Evolutionary conservation across 1,140 invertebrate genomes (phyloP).

Genomic region (Bombus haemorrhoidalis): DNA sequence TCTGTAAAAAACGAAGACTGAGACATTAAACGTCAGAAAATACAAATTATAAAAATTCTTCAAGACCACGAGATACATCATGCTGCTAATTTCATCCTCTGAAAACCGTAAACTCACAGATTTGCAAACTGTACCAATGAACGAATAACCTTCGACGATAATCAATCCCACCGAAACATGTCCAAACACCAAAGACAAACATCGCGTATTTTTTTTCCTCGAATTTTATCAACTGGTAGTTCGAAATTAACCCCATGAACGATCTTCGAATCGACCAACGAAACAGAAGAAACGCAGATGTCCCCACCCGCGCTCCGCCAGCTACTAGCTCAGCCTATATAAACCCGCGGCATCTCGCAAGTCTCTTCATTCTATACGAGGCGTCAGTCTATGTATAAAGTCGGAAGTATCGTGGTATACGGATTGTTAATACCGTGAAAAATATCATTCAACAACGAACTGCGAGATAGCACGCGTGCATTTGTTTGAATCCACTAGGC

Average conservation of each 20-base stretch:
- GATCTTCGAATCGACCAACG: slow-evolving; percentile 8
- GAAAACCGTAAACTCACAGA: neutral
- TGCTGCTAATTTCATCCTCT: neutral
- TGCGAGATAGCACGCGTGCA: neutral
- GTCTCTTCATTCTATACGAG: slow-evolving; percentile 79
- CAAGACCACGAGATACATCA: neutral
- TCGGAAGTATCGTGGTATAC: slow-evolving; percentile 41
- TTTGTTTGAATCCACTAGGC: neutral
- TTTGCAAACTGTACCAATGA: neutral
- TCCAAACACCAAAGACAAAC: neutral
- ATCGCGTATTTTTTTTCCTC: neutral
- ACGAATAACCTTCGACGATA: neutral
- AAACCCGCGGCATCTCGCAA: slow-evolving; percentile 75
- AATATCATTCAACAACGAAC: neutral
- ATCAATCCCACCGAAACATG: neutral
- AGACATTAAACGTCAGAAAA: too few relatives aligned
- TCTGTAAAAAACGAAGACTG: too few relatives aligned
- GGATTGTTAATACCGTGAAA: neutral
- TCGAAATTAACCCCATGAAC: slow-evolving; percentile 20
- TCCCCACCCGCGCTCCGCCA: slow-evolving; percentile 51
- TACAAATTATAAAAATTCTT: neutral
- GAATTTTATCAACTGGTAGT: neutral
- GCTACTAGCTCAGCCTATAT: slow-evolving; percentile 78
- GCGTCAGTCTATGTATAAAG: slow-evolving; percentile 76
- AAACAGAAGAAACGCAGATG: slow-evolving; percentile 3